Conservation (phyloP, 2,113 vertebrate species). For the Callaeas wilsoni region DNA sequence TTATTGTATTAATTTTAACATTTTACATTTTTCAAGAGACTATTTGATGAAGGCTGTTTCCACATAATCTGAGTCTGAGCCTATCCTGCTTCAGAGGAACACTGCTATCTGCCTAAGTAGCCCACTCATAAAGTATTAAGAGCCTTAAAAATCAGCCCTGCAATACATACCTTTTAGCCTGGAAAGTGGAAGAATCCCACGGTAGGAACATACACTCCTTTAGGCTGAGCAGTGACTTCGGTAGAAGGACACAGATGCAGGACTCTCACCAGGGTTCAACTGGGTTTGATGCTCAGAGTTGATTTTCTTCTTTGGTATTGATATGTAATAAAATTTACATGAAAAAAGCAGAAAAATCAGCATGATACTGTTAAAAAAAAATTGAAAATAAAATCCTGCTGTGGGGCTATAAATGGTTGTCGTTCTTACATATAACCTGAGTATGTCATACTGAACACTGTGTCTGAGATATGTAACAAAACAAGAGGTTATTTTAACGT, state of each 20-base stretch:
- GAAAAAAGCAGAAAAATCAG: background rate
- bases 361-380: background rate
- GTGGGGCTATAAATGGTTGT: background rate
- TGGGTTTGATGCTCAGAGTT: background rate
- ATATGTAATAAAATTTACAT: background rate
- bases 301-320: slow-evolving; percentile 30
- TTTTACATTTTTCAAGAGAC: background rate
- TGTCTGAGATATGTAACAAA: background rate
- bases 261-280: background rate
- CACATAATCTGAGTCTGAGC: background rate
- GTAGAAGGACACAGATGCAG: background rate
- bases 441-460: background rate
- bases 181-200: background rate
- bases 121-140: background rate
- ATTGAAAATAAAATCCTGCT: background rate
- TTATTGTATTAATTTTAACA: background rate
- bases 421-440: background rate
- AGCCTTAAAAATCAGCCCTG: background rate
- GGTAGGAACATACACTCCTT: background rate
- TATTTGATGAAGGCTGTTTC: background rate
- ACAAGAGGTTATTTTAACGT: background rate
- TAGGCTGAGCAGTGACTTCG: background rate
- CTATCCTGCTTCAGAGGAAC: background rate
- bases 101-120: background rate
- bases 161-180: background rate